These are phyloP conservation scores for Nemotelus pantherinus DNA, from an alignment of 2,888 invertebrate genomes.

Conservation along the genomic window DNA sequence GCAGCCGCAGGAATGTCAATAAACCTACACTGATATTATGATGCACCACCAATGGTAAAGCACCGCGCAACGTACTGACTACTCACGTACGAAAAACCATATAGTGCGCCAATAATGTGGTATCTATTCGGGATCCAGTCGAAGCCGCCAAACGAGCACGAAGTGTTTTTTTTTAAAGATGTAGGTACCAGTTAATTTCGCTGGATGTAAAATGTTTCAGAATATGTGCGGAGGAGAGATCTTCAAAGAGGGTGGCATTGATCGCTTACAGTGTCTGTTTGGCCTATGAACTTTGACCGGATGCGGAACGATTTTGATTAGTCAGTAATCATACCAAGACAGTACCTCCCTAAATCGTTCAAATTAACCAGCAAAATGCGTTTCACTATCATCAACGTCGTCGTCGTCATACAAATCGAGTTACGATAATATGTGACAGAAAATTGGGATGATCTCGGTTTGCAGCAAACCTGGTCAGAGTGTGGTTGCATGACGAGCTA, in stretches of 20 bases:
- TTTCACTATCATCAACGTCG: neutral
- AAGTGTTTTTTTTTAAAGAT: too few relatives aligned
- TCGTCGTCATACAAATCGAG: neutral
- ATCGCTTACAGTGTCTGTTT: too few relatives aligned
- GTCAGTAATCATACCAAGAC: conserved; percentile 9
- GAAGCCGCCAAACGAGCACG: too few relatives aligned
- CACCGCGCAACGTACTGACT: neutral
- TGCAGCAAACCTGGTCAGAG: conserved; percentile 4
- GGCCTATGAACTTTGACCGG: neutral
- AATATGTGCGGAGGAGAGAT: too few relatives aligned
- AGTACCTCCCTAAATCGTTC: neutral
- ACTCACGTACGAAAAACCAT: neutral
- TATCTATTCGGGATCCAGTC: too few relatives aligned
- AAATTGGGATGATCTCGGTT: conserved; percentile 19
- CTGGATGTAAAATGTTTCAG: too few relatives aligned
- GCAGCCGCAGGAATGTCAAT: conserved; percentile 22
- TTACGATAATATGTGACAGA: conserved; percentile 25
- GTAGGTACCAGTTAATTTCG: too few relatives aligned
- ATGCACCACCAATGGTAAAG: conserved; percentile 6
- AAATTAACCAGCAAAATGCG: neutral
- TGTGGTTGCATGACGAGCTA: neutral
- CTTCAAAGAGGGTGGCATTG: too few relatives aligned
- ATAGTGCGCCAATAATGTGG: neutral
- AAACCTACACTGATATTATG: conserved; percentile 20
- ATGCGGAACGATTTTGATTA: too few relatives aligned